Evolutionary conservation across 2,888 invertebrate species (phyloP).

Genomic region (Megaustenia siamemsis): DNA sequence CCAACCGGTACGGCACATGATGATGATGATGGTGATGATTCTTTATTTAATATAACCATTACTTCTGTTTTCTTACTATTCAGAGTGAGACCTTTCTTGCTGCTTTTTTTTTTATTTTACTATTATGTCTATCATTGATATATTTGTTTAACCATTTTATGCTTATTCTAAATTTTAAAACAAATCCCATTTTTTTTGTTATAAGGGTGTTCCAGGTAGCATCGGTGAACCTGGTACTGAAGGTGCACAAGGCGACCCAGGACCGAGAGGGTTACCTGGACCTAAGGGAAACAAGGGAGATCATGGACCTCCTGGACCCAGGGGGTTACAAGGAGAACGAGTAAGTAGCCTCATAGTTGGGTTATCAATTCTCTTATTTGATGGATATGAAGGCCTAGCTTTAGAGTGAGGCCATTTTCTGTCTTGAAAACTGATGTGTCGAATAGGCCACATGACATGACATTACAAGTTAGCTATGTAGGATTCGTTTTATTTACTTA

Average conservation of each 20-base stretch:
- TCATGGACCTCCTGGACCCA: constrained; percentile 87
- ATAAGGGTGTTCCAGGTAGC: constrained; percentile 69
- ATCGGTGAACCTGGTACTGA: constrained; percentile 73
- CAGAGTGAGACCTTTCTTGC: too few species aligned
- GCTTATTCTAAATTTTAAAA: too few species aligned
- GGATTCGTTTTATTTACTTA: too few species aligned
- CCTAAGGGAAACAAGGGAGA: constrained; percentile 80
- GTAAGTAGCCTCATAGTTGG: constrained; percentile 82
- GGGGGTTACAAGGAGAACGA: constrained; percentile 91
- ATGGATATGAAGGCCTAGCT: background rate
- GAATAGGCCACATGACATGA: background rate
- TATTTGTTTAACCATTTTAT: too few species aligned
- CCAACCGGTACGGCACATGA: too few species aligned
- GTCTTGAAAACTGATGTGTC: too few species aligned
- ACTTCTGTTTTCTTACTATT: too few species aligned
- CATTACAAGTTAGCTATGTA: too few species aligned
- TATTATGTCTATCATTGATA: too few species aligned
- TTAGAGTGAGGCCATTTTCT: background rate
- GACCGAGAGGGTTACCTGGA: constrained; percentile 86
- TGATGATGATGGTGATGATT: too few species aligned
- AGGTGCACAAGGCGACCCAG: constrained; percentile 77
- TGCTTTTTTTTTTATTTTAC: too few species aligned
- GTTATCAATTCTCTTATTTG: background rate
- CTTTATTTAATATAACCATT: too few species aligned
- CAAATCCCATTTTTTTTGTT: background rate